Conservation (phyloP, 2,797 vertebrate genomes). For the Arctocebus calabarensis region DNA sequence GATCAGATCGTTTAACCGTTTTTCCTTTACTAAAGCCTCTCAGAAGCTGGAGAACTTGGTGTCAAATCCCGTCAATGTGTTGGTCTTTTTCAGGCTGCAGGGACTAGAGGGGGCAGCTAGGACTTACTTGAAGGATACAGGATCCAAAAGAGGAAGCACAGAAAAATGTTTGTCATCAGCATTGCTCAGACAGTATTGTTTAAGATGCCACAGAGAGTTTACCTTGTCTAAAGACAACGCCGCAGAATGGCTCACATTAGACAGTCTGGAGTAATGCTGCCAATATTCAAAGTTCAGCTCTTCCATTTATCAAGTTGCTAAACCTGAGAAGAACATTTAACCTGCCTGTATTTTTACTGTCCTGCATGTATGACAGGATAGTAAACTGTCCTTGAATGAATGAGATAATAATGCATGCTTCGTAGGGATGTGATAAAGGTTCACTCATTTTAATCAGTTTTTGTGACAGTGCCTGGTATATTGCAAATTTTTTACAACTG, state of each 20-base stretch:
- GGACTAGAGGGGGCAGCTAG: background rate
- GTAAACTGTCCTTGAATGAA: background rate
- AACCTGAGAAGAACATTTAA: background rate
- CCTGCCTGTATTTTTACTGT: background rate
- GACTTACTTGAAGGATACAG: background rate
- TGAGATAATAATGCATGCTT: background rate
- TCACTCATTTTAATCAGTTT: background rate
- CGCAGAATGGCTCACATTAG: background rate
- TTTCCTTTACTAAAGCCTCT: background rate
- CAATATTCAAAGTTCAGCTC: background rate
- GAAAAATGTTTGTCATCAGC: accelerated
- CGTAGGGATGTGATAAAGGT: background rate
- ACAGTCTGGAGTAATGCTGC: background rate
- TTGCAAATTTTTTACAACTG: background rate
- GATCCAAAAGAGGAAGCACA: background rate
- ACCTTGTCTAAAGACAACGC: background rate
- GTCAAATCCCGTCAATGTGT: background rate
- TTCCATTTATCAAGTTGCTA: background rate
- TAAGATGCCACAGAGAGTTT: background rate
- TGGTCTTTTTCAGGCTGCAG: background rate
- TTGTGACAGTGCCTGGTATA: background rate
- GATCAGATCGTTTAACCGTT: background rate
- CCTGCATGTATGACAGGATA: background rate
- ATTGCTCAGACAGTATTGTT: background rate
- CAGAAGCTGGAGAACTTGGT: background rate